Percentiles rank a stretch among this genome's conserved stretches.
Evolutionary conservation across 1,140 invertebrate genomes (phyloP).

Genomic region (Trichoplusia ni): DNA sequence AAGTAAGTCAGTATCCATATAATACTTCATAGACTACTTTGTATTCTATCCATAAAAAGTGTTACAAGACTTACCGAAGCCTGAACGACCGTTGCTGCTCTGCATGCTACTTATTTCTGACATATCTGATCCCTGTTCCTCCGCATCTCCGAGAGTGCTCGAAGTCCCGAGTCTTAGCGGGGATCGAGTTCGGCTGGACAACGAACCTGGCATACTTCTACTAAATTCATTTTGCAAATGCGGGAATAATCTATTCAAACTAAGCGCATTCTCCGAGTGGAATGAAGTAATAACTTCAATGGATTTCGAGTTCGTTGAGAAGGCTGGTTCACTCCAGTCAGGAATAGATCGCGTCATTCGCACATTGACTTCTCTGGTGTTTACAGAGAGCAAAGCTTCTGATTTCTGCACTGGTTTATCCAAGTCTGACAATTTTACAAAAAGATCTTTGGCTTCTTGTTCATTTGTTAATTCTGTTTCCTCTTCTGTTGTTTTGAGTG

Average conservation of each 20-base stretch:
- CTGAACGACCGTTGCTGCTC: slow-evolving; percentile 67
- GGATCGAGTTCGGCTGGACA: slow-evolving; percentile 60
- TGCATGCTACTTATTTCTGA: slow-evolving; percentile 74
- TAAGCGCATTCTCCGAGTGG: slow-evolving; percentile 76
- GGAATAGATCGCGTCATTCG: slow-evolving; percentile 76
- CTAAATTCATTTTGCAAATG: slow-evolving; percentile 74
- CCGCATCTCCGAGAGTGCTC: slow-evolving; percentile 52
- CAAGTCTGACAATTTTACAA: slow-evolving; percentile 73
- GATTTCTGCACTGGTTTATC: slow-evolving; percentile 62
- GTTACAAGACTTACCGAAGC: slow-evolving; percentile 59
- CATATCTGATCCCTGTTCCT: slow-evolving; percentile 60
- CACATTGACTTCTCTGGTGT: slow-evolving; percentile 42
- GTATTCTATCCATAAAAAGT: background rate
- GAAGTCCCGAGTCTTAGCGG: slow-evolving; percentile 47
- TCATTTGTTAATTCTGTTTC: slow-evolving; percentile 15
- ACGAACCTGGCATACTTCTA: slow-evolving; percentile 68
- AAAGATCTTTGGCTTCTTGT: slow-evolving; percentile 56
- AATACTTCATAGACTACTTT: background rate
- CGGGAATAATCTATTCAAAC: slow-evolving; percentile 73
- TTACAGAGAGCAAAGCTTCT: slow-evolving; percentile 28
- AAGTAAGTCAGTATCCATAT: too few species aligned
- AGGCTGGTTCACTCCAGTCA: slow-evolving; percentile 61
- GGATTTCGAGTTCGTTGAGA: slow-evolving; percentile 50
- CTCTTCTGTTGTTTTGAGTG: too few species aligned
- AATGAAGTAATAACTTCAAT: slow-evolving; percentile 72